phyloP scores from a whole-genome alignment of 2,113 vertebrate species.

The Talpa occidentalis region DNA sequence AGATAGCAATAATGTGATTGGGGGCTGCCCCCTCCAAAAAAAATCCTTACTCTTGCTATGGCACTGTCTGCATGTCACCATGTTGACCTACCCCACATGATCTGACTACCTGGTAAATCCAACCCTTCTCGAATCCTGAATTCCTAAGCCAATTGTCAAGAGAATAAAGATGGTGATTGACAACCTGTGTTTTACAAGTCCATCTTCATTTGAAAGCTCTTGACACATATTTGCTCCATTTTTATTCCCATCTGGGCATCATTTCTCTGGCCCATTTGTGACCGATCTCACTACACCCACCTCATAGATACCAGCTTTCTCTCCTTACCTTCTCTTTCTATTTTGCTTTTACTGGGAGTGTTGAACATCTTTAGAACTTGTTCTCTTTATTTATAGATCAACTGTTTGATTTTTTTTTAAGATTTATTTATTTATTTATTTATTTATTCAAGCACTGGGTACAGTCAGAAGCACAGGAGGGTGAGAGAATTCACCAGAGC shows the following conservation, averaged over 20 bases:
- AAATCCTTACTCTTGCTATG: neutral
- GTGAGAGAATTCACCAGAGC: too few species aligned
- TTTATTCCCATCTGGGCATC: neutral
- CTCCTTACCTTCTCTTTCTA: neutral
- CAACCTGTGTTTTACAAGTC: neutral
- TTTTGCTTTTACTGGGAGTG: neutral
- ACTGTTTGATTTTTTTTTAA: slow-evolving; percentile 39
- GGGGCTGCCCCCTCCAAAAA: neutral
- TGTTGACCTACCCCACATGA: neutral
- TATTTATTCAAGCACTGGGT: too few species aligned
- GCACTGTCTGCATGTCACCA: neutral
- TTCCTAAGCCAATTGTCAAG: neutral
- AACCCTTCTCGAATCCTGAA: neutral
- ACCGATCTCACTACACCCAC: neutral
- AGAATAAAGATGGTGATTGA: neutral
- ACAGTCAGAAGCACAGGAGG: too few species aligned
- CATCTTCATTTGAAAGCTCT: neutral
- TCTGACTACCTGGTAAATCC: neutral
- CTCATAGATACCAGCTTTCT: neutral
- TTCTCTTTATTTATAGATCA: neutral
- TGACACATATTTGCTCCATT: neutral
- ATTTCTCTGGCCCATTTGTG: neutral
- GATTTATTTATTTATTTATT: too few species aligned
- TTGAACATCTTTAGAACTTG: neutral
- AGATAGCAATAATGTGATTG: neutral